phyloP scores from a whole-genome alignment of 1,140 invertebrate genomes.

The Heliothis subflexa region DNA sequence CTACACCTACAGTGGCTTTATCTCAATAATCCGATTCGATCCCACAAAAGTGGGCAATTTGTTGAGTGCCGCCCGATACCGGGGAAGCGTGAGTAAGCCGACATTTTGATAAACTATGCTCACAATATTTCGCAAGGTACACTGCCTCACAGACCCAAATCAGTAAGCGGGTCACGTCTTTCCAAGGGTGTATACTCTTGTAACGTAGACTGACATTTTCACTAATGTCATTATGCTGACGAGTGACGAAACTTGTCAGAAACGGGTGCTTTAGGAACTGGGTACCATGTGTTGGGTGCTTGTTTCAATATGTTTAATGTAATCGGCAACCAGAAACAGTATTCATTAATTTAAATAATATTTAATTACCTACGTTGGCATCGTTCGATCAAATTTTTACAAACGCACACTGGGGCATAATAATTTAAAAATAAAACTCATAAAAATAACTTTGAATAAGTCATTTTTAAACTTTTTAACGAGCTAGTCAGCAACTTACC shows the following conservation, averaged over 20 bases:
- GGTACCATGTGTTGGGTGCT: not conserved
- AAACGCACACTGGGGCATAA: not conserved
- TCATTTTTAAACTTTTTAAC: slow-evolving; percentile 16
- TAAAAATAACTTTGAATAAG: slow-evolving; percentile 10
- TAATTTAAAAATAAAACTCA: no score
- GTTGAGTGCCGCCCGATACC: slow-evolving; percentile 64
- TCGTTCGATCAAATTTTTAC: no score
- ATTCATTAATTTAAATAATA: no score
- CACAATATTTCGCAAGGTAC: slow-evolving; percentile 67
- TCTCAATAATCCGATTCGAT: slow-evolving; percentile 55
- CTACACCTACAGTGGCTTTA: slow-evolving; percentile 23
- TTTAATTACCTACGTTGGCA: no score
- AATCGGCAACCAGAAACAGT: no score
- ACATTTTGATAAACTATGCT: slow-evolving; percentile 74
- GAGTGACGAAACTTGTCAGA: slow-evolving; percentile 59
- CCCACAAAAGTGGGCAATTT: slow-evolving; percentile 67
- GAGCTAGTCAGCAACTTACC: not conserved
- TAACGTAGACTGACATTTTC: slow-evolving; percentile 74
- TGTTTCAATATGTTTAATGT: slow-evolving; percentile 2
- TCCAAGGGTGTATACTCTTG: slow-evolving; percentile 60
- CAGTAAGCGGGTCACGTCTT: slow-evolving; percentile 68
- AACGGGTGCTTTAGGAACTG: not conserved
- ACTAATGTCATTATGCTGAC: slow-evolving; percentile 69
- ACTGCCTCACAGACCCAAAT: slow-evolving; percentile 55
- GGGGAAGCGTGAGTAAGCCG: slow-evolving; percentile 60